A percentile compares a stretch with the other conserved stretches of the same genome.
Evolutionary conservation across 2,797 vertebrate species (phyloP).

Genomic region (Poecilia velifera): DNA sequence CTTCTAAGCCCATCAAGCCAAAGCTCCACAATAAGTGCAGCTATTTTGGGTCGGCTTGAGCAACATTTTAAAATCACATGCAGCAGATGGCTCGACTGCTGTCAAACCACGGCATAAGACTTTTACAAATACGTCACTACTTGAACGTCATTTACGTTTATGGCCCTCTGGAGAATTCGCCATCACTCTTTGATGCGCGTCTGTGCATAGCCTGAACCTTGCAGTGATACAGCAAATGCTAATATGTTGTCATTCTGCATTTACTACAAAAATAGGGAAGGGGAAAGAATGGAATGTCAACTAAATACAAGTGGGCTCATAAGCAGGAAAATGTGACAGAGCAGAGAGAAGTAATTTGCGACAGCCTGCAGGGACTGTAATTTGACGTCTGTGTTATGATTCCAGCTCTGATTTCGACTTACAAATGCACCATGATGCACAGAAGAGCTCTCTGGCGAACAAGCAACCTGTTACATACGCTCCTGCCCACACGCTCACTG

Average conservation of each 20-base stretch:
- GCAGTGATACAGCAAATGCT: slow-evolving; percentile 29
- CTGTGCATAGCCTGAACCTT: slow-evolving; percentile 4
- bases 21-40: slow-evolving; percentile 37
- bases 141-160: slow-evolving; percentile 21
- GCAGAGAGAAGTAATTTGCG: slow-evolving; percentile 7
- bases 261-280: slow-evolving; percentile 3
- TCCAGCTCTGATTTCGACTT: slow-evolving; percentile 29
- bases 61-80: slow-evolving; percentile 37
- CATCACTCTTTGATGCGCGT: slow-evolving; percentile 9
- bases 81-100: slow-evolving; percentile 39
- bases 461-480: slow-evolving; percentile 41
- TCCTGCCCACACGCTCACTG: slow-evolving; percentile 17
- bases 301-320: slow-evolving; percentile 7
- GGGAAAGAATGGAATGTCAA: not conserved
- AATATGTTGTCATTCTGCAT: slow-evolving; percentile 14
- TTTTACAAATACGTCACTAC: slow-evolving; percentile 2
- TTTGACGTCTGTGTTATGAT: slow-evolving; percentile 28
- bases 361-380: slow-evolving; percentile 34
- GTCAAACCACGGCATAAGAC: slow-evolving; percentile 27
- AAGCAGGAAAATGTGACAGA: slow-evolving; percentile 23
- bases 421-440: slow-evolving; percentile 16
- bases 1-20: slow-evolving; percentile 34
- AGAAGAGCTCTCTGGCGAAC: slow-evolving; percentile 30
- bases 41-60: slow-evolving; percentile 38
- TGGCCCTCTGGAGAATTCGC: slow-evolving; percentile 21